Evolutionary conservation across 1,140 invertebrate genomes (phyloP).

Genomic region (Eupeodes corollae): DNA sequence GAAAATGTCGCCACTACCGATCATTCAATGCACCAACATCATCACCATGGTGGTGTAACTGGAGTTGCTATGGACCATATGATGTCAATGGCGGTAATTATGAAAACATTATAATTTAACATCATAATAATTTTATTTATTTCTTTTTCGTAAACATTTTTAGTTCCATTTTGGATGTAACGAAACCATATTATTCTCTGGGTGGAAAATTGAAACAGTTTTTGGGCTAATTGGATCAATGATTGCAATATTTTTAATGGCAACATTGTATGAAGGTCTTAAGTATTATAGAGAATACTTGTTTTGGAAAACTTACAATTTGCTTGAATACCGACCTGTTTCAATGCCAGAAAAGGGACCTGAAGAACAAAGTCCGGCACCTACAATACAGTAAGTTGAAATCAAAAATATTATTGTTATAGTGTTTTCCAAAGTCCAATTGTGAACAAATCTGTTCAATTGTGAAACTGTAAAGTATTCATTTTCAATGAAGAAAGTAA

Average conservation of each 20-base stretch:
- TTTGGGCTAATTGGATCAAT: conserved; percentile 70
- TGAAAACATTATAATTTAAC: not conserved
- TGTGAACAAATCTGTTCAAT: too few species aligned
- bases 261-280: conserved; percentile 77
- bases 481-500: too few species aligned
- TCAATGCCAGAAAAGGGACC: conserved; percentile 55
- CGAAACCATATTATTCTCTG: conserved; percentile 65
- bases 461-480: too few species aligned
- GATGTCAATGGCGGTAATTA: conserved; percentile 34
- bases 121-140: not conserved
- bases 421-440: not conserved
- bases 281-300: conserved; percentile 82
- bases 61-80: conserved; percentile 31
- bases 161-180: conserved; percentile 68
- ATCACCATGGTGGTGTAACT: conserved; percentile 18
- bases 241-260: conserved; percentile 75
- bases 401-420: conserved; percentile 20
- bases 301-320: conserved; percentile 70
- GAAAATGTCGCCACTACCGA: not conserved
- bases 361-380: conserved; percentile 22
- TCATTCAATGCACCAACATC: conserved; percentile 8
- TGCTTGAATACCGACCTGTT: conserved; percentile 56
- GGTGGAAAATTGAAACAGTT: conserved; percentile 62
- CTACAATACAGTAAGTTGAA: conserved; percentile 52
- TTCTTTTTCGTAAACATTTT: conserved; percentile 40